Evolutionary conservation across 2,113 vertebrate genomes (phyloP).

Genomic region (Bos javanicus): DNA sequence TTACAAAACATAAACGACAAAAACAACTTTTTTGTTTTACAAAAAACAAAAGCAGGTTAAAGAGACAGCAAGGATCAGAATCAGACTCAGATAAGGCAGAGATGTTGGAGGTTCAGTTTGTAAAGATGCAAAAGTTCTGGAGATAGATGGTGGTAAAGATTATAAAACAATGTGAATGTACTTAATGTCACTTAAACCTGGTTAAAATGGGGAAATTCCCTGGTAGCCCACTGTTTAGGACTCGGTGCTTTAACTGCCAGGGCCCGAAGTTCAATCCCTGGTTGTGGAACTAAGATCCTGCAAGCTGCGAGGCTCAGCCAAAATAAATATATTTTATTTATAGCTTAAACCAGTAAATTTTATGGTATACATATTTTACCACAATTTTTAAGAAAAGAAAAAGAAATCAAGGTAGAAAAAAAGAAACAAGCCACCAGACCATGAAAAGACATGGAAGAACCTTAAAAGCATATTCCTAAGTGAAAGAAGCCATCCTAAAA

Average conservation of each 20-base stretch:
- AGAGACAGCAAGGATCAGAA: background rate
- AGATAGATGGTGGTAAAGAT: background rate
- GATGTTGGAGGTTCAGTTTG: background rate
- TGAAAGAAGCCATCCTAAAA: background rate
- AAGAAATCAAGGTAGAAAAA: background rate
- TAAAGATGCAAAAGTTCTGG: background rate
- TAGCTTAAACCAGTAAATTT: background rate
- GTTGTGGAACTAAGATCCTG: background rate
- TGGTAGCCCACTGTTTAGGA: background rate
- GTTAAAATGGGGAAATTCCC: background rate
- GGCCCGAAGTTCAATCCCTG: background rate
- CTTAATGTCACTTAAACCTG: background rate
- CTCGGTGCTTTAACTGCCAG: background rate
- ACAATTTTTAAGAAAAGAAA: background rate
- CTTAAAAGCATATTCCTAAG: background rate
- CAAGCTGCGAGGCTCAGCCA: background rate
- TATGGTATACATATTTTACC: background rate
- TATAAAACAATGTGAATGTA: background rate
- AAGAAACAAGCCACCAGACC: background rate
- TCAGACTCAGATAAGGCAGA: background rate
- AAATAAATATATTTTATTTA: background rate
- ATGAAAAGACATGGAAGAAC: background rate
- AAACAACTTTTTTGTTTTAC: background rate
- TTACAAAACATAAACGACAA: background rate
- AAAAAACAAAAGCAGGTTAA: background rate